Conservation (phyloP, 2,888 invertebrate species). For the Stratiomys singularior region DNA sequence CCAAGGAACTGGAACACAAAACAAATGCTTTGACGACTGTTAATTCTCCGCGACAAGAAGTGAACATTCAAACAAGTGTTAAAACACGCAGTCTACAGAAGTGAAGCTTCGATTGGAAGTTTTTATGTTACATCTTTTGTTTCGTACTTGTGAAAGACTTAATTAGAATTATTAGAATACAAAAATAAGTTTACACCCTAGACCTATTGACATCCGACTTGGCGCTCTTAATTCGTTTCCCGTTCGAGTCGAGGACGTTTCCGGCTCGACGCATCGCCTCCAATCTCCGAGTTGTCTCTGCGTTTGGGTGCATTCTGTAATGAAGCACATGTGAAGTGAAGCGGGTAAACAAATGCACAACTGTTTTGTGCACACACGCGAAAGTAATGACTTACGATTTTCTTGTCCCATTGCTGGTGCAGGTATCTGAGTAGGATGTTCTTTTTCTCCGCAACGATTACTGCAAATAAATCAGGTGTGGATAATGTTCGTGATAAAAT, state of each 20-base stretch:
- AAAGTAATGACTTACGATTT: slow-evolving; percentile 67
- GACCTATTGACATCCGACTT: slow-evolving; percentile 23
- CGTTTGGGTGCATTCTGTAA: slow-evolving; percentile 47
- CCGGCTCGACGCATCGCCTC: slow-evolving; percentile 33
- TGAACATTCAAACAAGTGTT: background rate
- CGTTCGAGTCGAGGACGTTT: slow-evolving; percentile 47
- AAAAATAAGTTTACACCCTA: slow-evolving; percentile 42
- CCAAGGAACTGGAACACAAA: no score
- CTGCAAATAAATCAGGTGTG: slow-evolving; percentile 71
- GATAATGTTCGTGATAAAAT: background rate
- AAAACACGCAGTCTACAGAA: background rate
- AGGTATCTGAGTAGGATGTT: slow-evolving; percentile 92
- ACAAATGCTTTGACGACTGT: background rate
- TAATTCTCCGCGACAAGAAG: background rate
- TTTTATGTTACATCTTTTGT: slow-evolving; percentile 17
- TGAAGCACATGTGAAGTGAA: background rate
- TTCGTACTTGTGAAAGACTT: slow-evolving; percentile 10
- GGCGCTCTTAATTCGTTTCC: slow-evolving; percentile 35
- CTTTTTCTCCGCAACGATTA: slow-evolving; percentile 95
- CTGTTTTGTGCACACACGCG: background rate
- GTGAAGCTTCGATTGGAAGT: slow-evolving; percentile 5
- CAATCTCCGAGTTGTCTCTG: slow-evolving; percentile 39
- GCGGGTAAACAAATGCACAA: background rate
- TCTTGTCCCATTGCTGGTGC: slow-evolving; percentile 96
- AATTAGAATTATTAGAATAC: slow-evolving; percentile 29